Base-by-base conservation (phyloP, 2,888 invertebrate species). In the Empis stercorea region DNA sequence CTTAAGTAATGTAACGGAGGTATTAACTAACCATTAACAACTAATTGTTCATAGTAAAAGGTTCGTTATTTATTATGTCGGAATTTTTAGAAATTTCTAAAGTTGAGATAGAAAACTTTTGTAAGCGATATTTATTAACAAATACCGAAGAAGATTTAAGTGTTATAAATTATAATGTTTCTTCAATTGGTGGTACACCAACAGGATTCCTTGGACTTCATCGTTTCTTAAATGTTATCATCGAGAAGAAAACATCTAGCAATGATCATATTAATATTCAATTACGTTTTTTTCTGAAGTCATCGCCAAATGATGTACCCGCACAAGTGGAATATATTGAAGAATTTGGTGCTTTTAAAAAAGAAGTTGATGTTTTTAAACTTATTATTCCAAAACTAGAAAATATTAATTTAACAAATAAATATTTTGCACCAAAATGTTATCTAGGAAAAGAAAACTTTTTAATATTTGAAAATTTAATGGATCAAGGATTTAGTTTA, bases 241-340 rank as follows among this genome's bases (percentile, higher is more conserved):
- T 69, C 3, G 54, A 53, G 43, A 20, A 41, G 45, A 53, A 10
- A 51, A 48, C 59, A 56, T 20, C 46, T 48, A 6, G 54, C 47
- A n/a, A 47, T 67, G 1, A 59, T 27, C 17, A 3, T 23, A 4
- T n/a, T 10, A 15, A 7, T 16, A 46, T 48, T 46, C 54, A 60
- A 59, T 16, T 65, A 20, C 54, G 56, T 4, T 74, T 77, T 50
- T 82, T 82, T 56, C 64, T 78, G 0, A 82, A 82, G 61, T 70
- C 73, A 9, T 63, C 78, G 45, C 80, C 81, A 0, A 65, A 64
- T 48, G 70, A 70, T 13, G 67, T 76, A 43, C 59, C 64, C 11
- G 55, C 65, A 1, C 74, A 73, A 56, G 73, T 73, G 54, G 70
- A 68, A 10, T 74, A 75, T 52, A 54, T 76, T 1, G 62, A 68